Evolutionary conservation across 2,888 invertebrate genomes (phyloP).

Genomic region (Doris montereyensis): DNA sequence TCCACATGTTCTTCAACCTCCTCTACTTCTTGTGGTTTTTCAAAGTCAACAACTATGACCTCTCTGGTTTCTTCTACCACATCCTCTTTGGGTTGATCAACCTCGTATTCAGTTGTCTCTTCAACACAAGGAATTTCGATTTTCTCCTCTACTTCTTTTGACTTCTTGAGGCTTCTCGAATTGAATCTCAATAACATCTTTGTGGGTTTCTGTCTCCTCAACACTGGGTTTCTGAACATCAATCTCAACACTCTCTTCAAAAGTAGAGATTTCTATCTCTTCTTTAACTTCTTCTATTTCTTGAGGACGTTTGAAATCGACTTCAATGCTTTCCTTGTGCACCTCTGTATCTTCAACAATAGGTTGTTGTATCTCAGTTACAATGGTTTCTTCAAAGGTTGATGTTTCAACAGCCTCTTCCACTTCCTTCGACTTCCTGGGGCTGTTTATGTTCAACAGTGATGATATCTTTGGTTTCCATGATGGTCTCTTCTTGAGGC

Average conservation of each 20-base stretch:
- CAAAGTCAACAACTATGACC: slow-evolving; percentile 37
- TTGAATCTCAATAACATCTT: slow-evolving; percentile 43
- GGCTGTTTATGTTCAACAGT: too few species aligned
- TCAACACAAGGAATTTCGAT: background rate
- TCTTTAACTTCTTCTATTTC: too few species aligned
- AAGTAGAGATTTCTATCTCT: too few species aligned
- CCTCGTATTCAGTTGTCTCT: slow-evolving; percentile 29
- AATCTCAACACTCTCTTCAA: slow-evolving; percentile 37
- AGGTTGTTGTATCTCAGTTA: too few species aligned
- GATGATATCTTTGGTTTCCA: too few species aligned
- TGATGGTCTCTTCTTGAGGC: too few species aligned
- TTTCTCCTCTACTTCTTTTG: slow-evolving; percentile 38
- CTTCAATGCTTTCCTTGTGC: too few species aligned
- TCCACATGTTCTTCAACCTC: slow-evolving; percentile 20
- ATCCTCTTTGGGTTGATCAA: slow-evolving; percentile 39
- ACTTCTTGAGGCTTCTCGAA: slow-evolving; percentile 49
- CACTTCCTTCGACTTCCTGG: too few species aligned
- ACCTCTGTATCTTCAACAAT: too few species aligned
- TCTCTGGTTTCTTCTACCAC: slow-evolving; percentile 43
- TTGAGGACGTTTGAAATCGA: too few species aligned
- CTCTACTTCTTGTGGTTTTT: slow-evolving; percentile 26
- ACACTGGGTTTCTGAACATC: slow-evolving; percentile 46
- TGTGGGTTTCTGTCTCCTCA: slow-evolving; percentile 39
- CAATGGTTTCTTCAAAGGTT: too few species aligned
- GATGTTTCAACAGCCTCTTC: too few species aligned